These are phyloP conservation scores for Micrastur ruficollis DNA, from an alignment of 2,797 vertebrate species.

Conservation along the genomic window DNA sequence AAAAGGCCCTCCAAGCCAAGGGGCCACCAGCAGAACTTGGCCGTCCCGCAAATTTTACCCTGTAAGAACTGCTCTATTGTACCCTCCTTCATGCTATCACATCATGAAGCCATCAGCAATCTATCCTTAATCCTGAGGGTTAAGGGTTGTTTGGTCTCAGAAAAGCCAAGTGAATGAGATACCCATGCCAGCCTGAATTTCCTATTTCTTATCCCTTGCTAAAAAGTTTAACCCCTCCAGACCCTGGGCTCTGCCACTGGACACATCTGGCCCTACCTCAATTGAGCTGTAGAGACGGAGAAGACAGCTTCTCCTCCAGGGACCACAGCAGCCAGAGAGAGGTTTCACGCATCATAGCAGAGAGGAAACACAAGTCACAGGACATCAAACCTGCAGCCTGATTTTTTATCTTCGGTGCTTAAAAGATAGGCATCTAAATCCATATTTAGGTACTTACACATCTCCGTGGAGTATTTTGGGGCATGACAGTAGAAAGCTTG, in stretches of 20 bases:
- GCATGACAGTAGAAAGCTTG: not conserved
- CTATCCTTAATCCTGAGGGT: not conserved
- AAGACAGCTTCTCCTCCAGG: not conserved
- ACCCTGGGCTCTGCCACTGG: not conserved
- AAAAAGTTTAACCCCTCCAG: not conserved
- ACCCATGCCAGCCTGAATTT: not conserved
- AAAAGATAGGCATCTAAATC: not conserved
- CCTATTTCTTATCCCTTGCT: not conserved
- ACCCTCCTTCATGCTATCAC: not conserved
- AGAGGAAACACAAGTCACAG: not conserved
- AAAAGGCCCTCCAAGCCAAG: not conserved
- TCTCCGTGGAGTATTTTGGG: not conserved
- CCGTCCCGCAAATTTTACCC: not conserved
- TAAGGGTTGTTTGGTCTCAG: not conserved
- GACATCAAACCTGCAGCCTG: not conserved
- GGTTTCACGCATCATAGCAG: not conserved
- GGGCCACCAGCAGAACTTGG: not conserved
- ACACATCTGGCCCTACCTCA: not conserved
- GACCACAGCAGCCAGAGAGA: not conserved
- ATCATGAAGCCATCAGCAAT: not conserved
- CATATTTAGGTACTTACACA: not conserved
- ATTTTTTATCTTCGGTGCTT: not conserved
- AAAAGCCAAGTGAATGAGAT: not conserved
- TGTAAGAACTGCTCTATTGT: not conserved
- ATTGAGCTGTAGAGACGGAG: not conserved